Conservation (phyloP, 1,140 invertebrate genomes). For the Centruroides vittatus region DNA sequence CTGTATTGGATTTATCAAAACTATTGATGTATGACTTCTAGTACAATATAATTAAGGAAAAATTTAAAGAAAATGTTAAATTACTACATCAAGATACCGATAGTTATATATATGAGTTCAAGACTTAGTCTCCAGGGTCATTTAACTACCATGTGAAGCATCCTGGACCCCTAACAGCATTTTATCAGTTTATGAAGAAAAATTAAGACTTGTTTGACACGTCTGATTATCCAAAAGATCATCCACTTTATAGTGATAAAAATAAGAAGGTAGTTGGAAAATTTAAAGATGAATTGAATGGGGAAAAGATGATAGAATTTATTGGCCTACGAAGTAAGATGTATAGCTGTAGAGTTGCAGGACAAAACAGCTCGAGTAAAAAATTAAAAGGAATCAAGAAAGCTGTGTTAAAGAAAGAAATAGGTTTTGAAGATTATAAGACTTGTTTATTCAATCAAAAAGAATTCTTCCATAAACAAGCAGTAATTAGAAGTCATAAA, state of each 20-base stretch:
- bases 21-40: too few species aligned
- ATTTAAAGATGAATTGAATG: slow-evolving; percentile 35
- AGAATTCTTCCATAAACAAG: neutral
- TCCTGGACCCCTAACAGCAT: too few species aligned
- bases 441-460: neutral
- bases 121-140: too few species aligned
- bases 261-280: slow-evolving; percentile 36
- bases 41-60: too few species aligned
- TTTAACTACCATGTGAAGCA: too few species aligned
- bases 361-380: neutral
- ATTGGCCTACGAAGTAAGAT: slow-evolving; percentile 30
- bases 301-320: slow-evolving; percentile 27
- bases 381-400: neutral
- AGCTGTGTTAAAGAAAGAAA: neutral
- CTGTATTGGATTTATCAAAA: too few species aligned
- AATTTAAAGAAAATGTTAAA: too few species aligned
- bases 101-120: too few species aligned
- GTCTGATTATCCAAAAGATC: slow-evolving; percentile 16
- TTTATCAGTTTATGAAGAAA: slow-evolving; percentile 10
- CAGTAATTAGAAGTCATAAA: neutral
- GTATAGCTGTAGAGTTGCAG: neutral
- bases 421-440: neutral
- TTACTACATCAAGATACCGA: too few species aligned
- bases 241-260: slow-evolving; percentile 12
- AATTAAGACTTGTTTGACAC: slow-evolving; percentile 10